Conservation (phyloP, 1,140 invertebrate genomes). For the Maconellicoccus hirsutus region DNA sequence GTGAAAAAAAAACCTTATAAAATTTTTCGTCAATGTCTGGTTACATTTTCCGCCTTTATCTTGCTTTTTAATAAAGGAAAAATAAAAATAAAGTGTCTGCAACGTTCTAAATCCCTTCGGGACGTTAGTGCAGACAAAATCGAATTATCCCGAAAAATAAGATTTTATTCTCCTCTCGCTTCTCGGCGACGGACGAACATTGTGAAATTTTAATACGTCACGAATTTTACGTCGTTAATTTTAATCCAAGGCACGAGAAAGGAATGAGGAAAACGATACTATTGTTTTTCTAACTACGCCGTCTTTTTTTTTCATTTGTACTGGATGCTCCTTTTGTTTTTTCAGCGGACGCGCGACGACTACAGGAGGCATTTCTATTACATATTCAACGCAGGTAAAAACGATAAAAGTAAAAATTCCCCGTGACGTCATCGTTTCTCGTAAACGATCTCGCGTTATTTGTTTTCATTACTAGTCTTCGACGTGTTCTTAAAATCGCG, state of each 20-base stretch:
- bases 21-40: conserved; percentile 1
- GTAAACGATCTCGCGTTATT: conserved; percentile 3
- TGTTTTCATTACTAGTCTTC: neutral
- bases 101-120: conserved; percentile 3
- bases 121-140: neutral
- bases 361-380: neutral
- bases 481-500: neutral
- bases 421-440: neutral
- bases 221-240: conserved; percentile 9
- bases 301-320: neutral
- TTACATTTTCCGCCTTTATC: neutral
- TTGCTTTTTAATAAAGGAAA: neutral
- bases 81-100: conserved; percentile 5
- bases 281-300: neutral
- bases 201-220: conserved; percentile 9
- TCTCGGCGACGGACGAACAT: neutral
- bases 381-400: conserved; percentile 4
- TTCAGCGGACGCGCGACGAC: too few species aligned
- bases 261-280: neutral
- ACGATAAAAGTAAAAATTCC: neutral
- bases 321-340: too few species aligned
- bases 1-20: too few species aligned
- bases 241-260: conserved; percentile 1
- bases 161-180: neutral
- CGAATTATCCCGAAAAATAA: conserved; percentile 9